Conservation (phyloP, 2,888 invertebrate genomes). For the Melangyna quadrimaculata region DNA sequence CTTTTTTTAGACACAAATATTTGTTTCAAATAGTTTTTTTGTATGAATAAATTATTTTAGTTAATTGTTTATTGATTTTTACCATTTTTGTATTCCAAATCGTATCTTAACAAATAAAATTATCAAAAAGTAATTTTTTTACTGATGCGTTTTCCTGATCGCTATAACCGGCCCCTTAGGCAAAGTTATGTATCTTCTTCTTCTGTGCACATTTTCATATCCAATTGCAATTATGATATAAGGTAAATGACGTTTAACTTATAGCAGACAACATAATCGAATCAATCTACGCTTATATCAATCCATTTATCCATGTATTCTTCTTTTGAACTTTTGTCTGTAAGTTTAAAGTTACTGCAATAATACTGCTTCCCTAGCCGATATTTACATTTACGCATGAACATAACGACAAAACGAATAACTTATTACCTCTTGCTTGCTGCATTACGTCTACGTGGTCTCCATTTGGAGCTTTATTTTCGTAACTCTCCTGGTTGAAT, state of each 20-base stretch:
- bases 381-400: conserved; percentile 1
- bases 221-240: background rate
- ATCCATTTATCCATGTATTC: background rate
- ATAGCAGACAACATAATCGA: background rate
- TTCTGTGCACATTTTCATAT: background rate
- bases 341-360: background rate
- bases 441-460: conserved; percentile 1
- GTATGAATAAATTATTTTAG: no score
- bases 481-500: background rate
- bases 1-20: no score
- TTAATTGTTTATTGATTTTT: no score
- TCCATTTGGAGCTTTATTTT: background rate
- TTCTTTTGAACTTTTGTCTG: background rate
- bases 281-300: background rate
- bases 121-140: no score
- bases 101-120: no score
- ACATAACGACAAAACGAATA: background rate
- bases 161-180: no score
- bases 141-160: no score
- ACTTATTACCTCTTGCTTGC: background rate
- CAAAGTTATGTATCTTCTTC: no score
- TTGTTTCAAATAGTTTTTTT: no score
- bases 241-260: background rate
- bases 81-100: no score
- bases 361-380: background rate